A percentile compares a stretch with the other conserved stretches of the same genome.
Evolutionary conservation across 2,113 vertebrate species (phyloP).

Genomic region (Aegotheles bennettii): DNA sequence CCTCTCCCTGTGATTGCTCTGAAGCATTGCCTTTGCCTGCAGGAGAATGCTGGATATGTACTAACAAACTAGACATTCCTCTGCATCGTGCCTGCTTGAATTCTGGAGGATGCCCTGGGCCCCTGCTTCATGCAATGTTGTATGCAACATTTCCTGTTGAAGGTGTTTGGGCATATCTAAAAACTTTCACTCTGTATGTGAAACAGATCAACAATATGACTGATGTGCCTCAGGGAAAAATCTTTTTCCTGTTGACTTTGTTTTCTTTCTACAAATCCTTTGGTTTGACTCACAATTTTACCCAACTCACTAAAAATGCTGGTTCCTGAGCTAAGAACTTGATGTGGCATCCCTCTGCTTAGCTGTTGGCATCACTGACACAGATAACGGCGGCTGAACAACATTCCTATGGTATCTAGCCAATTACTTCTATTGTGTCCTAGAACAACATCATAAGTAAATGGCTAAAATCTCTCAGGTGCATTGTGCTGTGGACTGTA

Average conservation of each 20-base stretch:
- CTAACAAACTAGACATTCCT: not conserved
- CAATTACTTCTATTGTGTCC: not conserved
- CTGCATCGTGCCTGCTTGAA: not conserved
- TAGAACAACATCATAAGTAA: not conserved
- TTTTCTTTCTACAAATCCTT: not conserved
- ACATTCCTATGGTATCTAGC: not conserved
- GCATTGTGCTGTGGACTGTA: not conserved
- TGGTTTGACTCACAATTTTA: not conserved
- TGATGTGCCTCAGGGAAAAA: not conserved
- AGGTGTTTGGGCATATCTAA: fast-evolving
- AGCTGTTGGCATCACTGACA: not conserved
- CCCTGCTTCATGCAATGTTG: too few relatives aligned
- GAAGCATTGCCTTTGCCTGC: not conserved
- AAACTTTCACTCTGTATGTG: not conserved
- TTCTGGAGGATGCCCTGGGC: not conserved
- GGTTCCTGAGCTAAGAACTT: not conserved
- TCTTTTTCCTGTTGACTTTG: not conserved
- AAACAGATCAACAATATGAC: not conserved
- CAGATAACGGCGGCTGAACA: not conserved
- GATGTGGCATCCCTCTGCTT: not conserved
- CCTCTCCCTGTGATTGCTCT: fast-evolving
- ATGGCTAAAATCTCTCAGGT: not conserved
- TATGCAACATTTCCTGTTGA: not conserved
- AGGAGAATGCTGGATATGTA: not conserved
- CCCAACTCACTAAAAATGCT: not conserved